These are phyloP conservation scores for Zaprionus lachaisei DNA, from an alignment of 1,140 invertebrate species.

Conservation along the genomic window DNA sequence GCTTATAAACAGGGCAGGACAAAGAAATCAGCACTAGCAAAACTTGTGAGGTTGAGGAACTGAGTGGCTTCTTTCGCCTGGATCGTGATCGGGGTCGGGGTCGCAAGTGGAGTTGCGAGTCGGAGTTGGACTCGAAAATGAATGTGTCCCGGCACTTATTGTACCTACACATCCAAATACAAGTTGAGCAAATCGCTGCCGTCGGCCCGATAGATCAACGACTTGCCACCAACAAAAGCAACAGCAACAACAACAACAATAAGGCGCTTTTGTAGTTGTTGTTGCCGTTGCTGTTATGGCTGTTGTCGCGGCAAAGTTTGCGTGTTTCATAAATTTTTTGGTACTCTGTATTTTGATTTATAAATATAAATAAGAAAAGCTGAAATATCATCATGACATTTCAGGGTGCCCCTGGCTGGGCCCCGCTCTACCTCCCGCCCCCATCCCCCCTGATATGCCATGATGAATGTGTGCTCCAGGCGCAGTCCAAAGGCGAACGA, in stretches of 20 bases:
- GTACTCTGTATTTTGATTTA: slow-evolving; percentile 71
- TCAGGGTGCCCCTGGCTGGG: slow-evolving; percentile 5
- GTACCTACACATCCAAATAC: slow-evolving; percentile 48
- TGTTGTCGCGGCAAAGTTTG: slow-evolving; percentile 59
- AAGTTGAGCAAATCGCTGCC: slow-evolving; percentile 48
- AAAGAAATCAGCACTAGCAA: slow-evolving; percentile 11
- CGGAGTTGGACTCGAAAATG: slow-evolving; percentile 29
- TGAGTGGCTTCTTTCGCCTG: slow-evolving; percentile 12
- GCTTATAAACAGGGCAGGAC: slow-evolving; percentile 20
- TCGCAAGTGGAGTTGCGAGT: neutral
- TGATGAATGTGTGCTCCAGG: slow-evolving; percentile 74
- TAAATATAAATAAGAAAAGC: slow-evolving; percentile 68
- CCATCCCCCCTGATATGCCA: slow-evolving; percentile 8
- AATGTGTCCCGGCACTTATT: slow-evolving; percentile 63
- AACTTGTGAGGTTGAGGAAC: slow-evolving; percentile 14
- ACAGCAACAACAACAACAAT: slow-evolving; percentile 15
- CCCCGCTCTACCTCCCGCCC: neutral
- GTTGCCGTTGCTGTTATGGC: slow-evolving; percentile 27
- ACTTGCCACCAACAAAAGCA: slow-evolving; percentile 39
- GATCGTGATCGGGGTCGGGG: neutral
- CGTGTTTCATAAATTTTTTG: slow-evolving; percentile 60
- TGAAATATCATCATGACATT: slow-evolving; percentile 66
- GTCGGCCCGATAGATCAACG: slow-evolving; percentile 70
- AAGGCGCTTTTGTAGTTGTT: slow-evolving; percentile 3
- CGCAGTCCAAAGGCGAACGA: slow-evolving; percentile 52